These are phyloP conservation scores for Amia ocellicauda DNA, from an alignment of 2,113 vertebrate species.

Conservation along the genomic window DNA sequence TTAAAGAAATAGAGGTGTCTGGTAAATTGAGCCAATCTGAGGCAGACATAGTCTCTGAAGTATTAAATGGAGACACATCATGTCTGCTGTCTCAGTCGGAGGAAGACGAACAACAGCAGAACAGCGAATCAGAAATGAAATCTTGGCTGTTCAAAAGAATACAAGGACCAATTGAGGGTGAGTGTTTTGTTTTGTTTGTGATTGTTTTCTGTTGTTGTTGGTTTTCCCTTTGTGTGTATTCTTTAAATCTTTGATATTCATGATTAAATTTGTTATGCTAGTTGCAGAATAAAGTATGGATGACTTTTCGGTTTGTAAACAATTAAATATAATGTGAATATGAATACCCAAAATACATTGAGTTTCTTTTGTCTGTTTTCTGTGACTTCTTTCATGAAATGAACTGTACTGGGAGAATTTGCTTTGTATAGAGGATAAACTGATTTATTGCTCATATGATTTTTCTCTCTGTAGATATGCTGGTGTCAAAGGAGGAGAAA, in stretches of 20 bases:
- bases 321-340: too few species aligned
- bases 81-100: constrained; percentile 52
- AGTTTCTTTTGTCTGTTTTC: too few species aligned
- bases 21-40: constrained; percentile 40
- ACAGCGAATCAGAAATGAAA: constrained; percentile 77
- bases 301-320: too few species aligned
- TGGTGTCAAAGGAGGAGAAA: constrained; percentile 89
- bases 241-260: too few species aligned
- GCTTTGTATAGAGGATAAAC: too few species aligned
- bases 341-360: too few species aligned
- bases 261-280: too few species aligned
- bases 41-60: constrained; percentile 49
- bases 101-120: constrained; percentile 60
- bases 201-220: neutral
- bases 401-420: too few species aligned
- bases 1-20: constrained; percentile 42
- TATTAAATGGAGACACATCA: constrained; percentile 47
- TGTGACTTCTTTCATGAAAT: too few species aligned
- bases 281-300: too few species aligned
- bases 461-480: constrained; percentile 75
- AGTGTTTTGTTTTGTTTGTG: constrained; percentile 31
- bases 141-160: constrained; percentile 90
- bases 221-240: constrained; percentile 26
- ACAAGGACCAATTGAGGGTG: constrained; percentile 93
- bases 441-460: too few species aligned